These are phyloP conservation scores for Bungarus multicinctus DNA, from an alignment of 2,113 vertebrate species.

Conservation along the genomic window DNA sequence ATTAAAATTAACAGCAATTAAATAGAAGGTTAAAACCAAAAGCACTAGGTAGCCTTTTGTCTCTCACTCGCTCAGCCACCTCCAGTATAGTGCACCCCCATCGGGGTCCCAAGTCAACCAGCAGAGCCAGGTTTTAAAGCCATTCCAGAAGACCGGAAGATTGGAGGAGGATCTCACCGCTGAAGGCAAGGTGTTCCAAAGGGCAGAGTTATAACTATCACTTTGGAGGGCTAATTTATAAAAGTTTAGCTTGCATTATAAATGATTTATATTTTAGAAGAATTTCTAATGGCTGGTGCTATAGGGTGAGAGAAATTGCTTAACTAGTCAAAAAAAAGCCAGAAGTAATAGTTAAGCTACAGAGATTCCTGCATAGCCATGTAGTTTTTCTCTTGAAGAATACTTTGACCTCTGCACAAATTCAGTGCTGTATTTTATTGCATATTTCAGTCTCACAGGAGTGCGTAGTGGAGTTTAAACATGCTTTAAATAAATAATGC, in stretches of 20 bases:
- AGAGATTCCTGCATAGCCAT: background rate
- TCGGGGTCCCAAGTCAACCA: background rate
- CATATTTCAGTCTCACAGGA: background rate
- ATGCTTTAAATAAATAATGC: background rate
- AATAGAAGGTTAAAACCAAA: background rate
- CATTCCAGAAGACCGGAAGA: background rate
- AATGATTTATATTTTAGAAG: background rate
- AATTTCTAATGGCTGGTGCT: background rate
- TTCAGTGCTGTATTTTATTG: background rate
- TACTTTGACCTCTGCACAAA: background rate
- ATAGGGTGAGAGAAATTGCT: background rate
- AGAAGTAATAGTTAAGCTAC: background rate
- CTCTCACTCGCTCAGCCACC: background rate
- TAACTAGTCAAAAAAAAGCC: background rate
- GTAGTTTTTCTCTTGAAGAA: background rate
- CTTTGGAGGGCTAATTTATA: background rate
- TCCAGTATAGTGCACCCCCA: background rate
- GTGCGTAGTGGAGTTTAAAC: background rate
- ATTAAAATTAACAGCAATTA: background rate
- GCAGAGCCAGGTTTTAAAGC: background rate
- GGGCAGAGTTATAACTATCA: background rate
- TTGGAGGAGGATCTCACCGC: background rate
- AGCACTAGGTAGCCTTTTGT: background rate
- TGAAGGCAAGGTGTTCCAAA: background rate
- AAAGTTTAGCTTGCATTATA: background rate